These are phyloP conservation scores for Halocynthia roretzi DNA, from an alignment of 23 tunicate species.

Conservation along the genomic window DNA sequence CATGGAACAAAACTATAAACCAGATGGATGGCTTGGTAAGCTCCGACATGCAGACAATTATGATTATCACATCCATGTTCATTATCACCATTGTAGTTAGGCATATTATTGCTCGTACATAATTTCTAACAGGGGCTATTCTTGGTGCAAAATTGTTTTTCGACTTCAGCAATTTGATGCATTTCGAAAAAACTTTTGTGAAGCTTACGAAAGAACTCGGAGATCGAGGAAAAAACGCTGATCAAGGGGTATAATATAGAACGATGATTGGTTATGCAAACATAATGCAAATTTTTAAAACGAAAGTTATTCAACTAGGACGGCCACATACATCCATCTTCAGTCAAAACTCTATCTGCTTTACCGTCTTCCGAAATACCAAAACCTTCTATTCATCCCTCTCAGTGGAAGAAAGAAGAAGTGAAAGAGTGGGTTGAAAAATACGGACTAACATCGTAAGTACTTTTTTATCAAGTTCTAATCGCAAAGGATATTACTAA, in stretches of 20 bases:
- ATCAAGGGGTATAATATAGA: neutral
- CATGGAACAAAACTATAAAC: constrained; percentile 36
- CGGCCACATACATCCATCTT: too few relatives aligned
- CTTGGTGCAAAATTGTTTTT: constrained; percentile 53
- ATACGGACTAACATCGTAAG: constrained; percentile 10
- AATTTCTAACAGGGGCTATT: constrained; percentile 61
- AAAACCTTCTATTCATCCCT: neutral
- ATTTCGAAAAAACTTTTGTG: constrained; percentile 13
- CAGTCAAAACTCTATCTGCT: neutral
- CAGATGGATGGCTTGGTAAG: constrained; percentile 88
- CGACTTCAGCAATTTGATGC: constrained; percentile 20
- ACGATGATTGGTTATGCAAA: neutral
- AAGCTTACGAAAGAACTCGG: constrained; percentile 41
- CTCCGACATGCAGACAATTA: too few relatives aligned
- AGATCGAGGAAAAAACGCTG: constrained; percentile 45
- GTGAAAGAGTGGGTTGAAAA: constrained; percentile 24
- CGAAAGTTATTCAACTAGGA: too few relatives aligned
- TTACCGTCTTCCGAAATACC: neutral
- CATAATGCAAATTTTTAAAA: too few relatives aligned
- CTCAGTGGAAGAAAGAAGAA: constrained; percentile 21
- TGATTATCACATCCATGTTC: too few relatives aligned
- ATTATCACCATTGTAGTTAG: too few relatives aligned
- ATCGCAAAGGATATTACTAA: too few relatives aligned
- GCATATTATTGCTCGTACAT: neutral
- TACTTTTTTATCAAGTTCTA: too few relatives aligned